Evolutionary conservation across 2,113 vertebrate genomes (phyloP).

Genomic region (Rissa tridactyla): DNA sequence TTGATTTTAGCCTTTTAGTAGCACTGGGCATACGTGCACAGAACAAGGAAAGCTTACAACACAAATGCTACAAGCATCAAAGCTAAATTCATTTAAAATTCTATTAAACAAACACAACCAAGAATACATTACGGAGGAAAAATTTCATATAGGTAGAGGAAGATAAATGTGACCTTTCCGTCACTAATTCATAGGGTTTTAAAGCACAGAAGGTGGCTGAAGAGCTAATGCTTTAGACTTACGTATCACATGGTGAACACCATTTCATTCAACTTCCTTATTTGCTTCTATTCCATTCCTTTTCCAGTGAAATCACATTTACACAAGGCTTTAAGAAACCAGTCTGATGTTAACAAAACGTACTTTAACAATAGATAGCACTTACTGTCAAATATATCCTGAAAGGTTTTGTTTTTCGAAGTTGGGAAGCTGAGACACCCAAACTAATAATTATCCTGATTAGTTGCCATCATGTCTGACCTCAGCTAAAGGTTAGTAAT

Average conservation of each 20-base stretch:
- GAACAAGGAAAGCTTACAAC: background rate
- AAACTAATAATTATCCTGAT: background rate
- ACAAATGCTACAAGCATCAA: background rate
- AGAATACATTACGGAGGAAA: background rate
- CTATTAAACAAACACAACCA: background rate
- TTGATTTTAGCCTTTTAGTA: background rate
- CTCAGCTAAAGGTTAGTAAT: background rate
- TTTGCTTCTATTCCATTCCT: background rate
- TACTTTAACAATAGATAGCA: background rate
- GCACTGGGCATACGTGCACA: background rate
- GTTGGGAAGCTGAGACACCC: background rate
- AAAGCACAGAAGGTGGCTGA: background rate
- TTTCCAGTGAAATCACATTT: background rate
- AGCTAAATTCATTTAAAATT: background rate
- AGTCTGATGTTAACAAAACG: background rate
- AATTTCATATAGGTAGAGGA: background rate
- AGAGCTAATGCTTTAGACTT: background rate
- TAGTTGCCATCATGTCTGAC: background rate
- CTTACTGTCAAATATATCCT: background rate
- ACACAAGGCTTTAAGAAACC: background rate
- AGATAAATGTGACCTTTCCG: background rate
- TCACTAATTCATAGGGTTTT: background rate
- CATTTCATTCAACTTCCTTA: background rate
- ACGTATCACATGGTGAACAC: background rate
- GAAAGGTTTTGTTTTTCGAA: background rate